phyloP scores from a whole-genome alignment of 2,888 invertebrate species.

The Acanthosepion lycidas region DNA sequence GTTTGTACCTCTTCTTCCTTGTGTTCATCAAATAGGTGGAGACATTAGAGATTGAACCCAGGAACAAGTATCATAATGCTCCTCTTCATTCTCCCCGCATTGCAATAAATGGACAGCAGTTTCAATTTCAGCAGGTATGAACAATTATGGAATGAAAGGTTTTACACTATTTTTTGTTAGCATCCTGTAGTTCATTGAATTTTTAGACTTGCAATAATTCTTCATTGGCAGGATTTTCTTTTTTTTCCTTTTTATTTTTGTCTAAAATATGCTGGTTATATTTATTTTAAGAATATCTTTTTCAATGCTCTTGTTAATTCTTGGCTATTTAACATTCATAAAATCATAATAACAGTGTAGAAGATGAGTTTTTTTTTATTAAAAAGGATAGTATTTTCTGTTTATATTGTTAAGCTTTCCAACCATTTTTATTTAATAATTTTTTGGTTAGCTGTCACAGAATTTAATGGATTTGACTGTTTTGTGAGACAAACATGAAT shows the following conservation, averaged over 20 bases:
- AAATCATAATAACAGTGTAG: neutral
- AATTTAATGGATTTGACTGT: neutral
- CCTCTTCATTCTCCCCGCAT: conserved; percentile 39
- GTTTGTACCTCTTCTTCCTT: conserved; percentile 33
- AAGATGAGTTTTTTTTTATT: neutral
- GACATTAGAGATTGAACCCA: conserved; percentile 35
- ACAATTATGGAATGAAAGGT: neutral
- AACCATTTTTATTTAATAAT: neutral
- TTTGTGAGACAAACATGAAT: neutral
- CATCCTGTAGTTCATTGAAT: neutral
- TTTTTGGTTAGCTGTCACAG: neutral
- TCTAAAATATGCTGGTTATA: neutral
- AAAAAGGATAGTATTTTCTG: neutral
- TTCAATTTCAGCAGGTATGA: conserved; percentile 44
- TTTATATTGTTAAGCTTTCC: neutral
- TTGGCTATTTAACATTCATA: neutral
- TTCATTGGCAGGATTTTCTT: neutral
- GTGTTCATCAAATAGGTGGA: conserved; percentile 42
- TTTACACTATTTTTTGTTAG: neutral
- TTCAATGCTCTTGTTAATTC: neutral
- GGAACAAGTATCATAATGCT: conserved; percentile 40
- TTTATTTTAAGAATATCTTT: neutral
- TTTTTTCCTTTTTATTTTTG: neutral
- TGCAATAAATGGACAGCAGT: conserved; percentile 42
- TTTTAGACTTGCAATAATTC: neutral